Evolutionary conservation across 2,797 vertebrate species (phyloP), one percentile per base, ranked within the genome.

Genomic region (Propithecus deckenii): DNA sequence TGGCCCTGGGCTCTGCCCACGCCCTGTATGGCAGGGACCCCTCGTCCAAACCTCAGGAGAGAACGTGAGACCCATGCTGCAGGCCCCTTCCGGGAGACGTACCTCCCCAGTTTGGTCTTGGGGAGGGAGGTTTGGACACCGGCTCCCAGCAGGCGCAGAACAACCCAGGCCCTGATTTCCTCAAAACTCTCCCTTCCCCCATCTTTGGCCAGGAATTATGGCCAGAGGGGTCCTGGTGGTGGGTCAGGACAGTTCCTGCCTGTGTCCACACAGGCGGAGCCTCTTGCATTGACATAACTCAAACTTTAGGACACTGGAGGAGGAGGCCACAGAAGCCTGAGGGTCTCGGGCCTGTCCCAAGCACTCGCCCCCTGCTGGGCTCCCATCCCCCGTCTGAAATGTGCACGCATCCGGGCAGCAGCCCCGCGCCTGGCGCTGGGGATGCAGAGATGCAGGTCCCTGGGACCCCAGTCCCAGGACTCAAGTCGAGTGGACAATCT

Each of bases 81-180:
- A 9, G 41, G 61, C 2, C 23, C 4, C 4, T 48, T 22, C 14
- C 20, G 8, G 46, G 20, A 5, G 14, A 72, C 12, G 5, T 0
- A 1, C 25, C 50, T 55, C 14, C 61, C 38, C 25, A 9, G 32
- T 32, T 35, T 35, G 65, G 57, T 50, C 63, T 32, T 7, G 28
- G 38, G 23, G 35, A 48, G 14, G 81, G 4, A 65, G 74, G 35
- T 28, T 69, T 14, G 18, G 65, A 59, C 2, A 2, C 41, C 12
- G 12, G n/a, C 17, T 81, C 10, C 32, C 30, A 25, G 18, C 14
- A 75, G 63, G 20, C 18, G 28, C 67, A 81, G 50, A 83, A 11
- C 25, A 50, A 52, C 2, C 5, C 25, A 84, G 65, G 23, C 25
- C 32, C 69, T 23, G 1, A 79, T 79, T 65, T 30, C 18, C 83